A percentile compares a stretch with the other conserved stretches of the same genome.
These are phyloP conservation scores for Lithophane semibrunnea DNA, from an alignment of 2,888 invertebrate genomes.

Conservation along the genomic window DNA sequence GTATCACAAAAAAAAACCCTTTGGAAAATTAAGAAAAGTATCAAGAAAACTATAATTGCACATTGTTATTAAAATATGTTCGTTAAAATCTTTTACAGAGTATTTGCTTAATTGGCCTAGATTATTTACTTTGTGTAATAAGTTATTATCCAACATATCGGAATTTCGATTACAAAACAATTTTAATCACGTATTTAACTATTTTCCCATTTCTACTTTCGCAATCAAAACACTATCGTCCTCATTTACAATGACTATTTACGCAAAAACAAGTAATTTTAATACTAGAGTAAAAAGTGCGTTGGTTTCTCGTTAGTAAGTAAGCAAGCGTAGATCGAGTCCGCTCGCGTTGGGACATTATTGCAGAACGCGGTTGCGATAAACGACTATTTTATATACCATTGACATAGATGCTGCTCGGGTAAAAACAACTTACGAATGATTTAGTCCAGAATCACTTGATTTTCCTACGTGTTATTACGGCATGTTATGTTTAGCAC, in stretches of 20 bases:
- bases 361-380: constrained; percentile 74
- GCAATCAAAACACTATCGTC: constrained; percentile 23
- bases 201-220: constrained; percentile 20
- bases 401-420: constrained; percentile 62
- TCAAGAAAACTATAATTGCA: not conserved
- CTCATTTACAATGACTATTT: constrained; percentile 30
- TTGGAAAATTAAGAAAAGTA: not conserved
- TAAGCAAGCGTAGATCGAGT: constrained; percentile 65
- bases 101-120: constrained; percentile 32
- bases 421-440: constrained; percentile 50
- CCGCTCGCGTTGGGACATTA: constrained; percentile 69
- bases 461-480: constrained; percentile 17
- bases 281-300: constrained; percentile 46
- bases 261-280: constrained; percentile 40
- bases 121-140: constrained; percentile 20
- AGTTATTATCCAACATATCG: constrained; percentile 42
- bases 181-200: constrained; percentile 8
- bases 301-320: constrained; percentile 63
- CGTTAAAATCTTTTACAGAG: not conserved
- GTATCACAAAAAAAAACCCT: not conserved
- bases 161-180: constrained; percentile 39
- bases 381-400: constrained; percentile 68
- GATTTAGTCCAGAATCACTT: constrained; percentile 31
- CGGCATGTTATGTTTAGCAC: not conserved
- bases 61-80: not conserved